Percentiles rank a stretch among this genome's conserved stretches.
phyloP scores from a whole-genome alignment of 2,797 vertebrate genomes.

The Falco naumanni region DNA sequence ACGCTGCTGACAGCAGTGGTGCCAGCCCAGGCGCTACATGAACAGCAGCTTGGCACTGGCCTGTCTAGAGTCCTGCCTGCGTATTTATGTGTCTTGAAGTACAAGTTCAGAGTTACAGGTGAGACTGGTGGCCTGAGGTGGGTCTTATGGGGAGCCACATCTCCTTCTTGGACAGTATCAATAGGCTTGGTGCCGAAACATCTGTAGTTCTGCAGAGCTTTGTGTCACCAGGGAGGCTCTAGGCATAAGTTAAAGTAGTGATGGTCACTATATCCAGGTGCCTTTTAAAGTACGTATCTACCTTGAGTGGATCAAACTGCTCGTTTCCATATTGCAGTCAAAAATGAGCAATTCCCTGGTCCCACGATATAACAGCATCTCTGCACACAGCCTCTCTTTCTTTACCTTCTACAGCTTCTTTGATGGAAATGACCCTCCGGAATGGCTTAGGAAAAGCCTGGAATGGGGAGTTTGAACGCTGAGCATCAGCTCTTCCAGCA shows the following conservation, averaged over 20 bases:
- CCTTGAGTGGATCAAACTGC: neutral
- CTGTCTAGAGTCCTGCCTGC: neutral
- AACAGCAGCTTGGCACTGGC: neutral
- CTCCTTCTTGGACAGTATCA: neutral
- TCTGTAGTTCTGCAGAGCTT: neutral
- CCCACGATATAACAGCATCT: neutral
- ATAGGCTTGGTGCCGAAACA: neutral
- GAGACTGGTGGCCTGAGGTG: neutral
- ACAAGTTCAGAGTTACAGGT: no score
- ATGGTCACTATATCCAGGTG: no score
- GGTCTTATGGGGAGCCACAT: neutral
- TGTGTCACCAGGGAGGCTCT: neutral
- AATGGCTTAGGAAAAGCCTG: neutral
- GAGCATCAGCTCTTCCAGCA: neutral
- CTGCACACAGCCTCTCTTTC: neutral
- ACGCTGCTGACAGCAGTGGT: neutral
- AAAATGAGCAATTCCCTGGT: neutral
- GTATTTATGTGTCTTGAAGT: neutral
- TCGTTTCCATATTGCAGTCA: accelerated
- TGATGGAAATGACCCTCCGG: neutral
- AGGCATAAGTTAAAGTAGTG: neutral
- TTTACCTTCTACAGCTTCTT: neutral
- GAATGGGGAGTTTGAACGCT: neutral
- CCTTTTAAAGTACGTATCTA: neutral
- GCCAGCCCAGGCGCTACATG: neutral